Base-by-base conservation (phyloP, 2,888 invertebrate species). In the Periphyllus acericola region DNA sequence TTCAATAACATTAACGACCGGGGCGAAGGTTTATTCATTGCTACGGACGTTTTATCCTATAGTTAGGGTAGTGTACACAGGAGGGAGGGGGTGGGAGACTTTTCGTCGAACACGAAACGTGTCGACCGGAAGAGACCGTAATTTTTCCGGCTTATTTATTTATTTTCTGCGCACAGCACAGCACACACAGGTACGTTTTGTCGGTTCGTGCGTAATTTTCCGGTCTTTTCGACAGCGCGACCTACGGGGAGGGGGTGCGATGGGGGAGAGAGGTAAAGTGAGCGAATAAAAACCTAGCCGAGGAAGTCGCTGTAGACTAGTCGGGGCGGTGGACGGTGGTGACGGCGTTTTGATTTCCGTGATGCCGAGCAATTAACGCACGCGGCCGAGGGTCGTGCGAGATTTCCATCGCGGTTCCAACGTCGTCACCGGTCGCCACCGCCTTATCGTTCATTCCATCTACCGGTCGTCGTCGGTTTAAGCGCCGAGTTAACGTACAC, bases 311-410 rank as follows among this genome's bases (percentile, higher is more conserved):
- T 11, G 1, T 68, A 11, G 29, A 11, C n/a, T 11, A n/a, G 36
- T 5, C 1, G 71, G 14, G n/a, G 11, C 81, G 29, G 25, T 8
- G 36, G 25, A 52, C 76, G 76, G 29, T 6, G 36, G 32, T 40
- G 60, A 34, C 36, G 76, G 40, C 84, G 9, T 76, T 68, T 40
- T 11, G 78, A 71, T 85, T 85, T 86, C 55, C 86, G 86, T 80
- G 86, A 86, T 80, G 71, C 72, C 72, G 55, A n/a, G 86, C 72
- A 72, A 86, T 86, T 80, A 86, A 80, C 86, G 17, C 80, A 29
- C 11, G 29, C 40, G 60, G 19, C 52, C 25, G 46, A 46, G 46
- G 74, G 74, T 74, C 79, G 86, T 78, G 68, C 40, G 71, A 80
- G 71, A 86, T 86, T 79, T 79, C 55, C 68, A 79, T 85, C 79